These are phyloP conservation scores for Limnephilus marmoratus DNA, from an alignment of 2,888 invertebrate genomes.

Conservation along the genomic window DNA sequence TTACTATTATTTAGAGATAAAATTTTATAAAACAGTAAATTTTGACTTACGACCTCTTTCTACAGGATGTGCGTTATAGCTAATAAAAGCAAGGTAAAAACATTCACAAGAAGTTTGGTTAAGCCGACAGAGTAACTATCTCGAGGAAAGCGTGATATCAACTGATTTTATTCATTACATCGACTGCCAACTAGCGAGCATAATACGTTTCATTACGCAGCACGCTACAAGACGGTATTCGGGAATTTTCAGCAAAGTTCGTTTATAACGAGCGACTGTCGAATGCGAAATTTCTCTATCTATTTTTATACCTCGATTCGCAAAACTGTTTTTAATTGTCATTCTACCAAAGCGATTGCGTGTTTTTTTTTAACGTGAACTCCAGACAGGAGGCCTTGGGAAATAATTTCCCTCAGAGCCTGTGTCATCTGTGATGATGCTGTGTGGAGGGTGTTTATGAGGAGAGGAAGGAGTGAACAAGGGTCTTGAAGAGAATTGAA, in stretches of 20 bases:
- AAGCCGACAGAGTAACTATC: neutral
- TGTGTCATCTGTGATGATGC: too few species aligned
- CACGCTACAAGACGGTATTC: neutral
- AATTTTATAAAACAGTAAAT: too few species aligned
- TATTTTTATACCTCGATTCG: neutral
- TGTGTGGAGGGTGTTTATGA: too few species aligned
- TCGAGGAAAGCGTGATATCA: neutral
- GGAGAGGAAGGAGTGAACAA: too few species aligned
- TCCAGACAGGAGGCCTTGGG: too few species aligned
- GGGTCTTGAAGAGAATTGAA: too few species aligned
- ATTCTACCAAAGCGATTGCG: too few species aligned
- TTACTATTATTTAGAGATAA: too few species aligned
- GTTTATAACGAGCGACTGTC: neutral
- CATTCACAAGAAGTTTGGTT: neutral
- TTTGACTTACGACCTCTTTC: too few species aligned
- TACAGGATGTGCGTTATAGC: neutral
- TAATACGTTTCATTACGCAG: neutral
- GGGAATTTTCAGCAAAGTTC: neutral
- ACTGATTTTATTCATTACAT: neutral
- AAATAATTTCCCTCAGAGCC: too few species aligned
- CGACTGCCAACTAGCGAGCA: neutral
- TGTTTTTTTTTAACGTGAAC: too few species aligned
- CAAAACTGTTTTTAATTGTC: neutral
- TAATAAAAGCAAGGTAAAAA: neutral
- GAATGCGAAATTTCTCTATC: neutral